Base-by-base conservation (phyloP, 30 jellyfish, hydroid and myxozoan genomes). In the Aurelia coerulea region DNA sequence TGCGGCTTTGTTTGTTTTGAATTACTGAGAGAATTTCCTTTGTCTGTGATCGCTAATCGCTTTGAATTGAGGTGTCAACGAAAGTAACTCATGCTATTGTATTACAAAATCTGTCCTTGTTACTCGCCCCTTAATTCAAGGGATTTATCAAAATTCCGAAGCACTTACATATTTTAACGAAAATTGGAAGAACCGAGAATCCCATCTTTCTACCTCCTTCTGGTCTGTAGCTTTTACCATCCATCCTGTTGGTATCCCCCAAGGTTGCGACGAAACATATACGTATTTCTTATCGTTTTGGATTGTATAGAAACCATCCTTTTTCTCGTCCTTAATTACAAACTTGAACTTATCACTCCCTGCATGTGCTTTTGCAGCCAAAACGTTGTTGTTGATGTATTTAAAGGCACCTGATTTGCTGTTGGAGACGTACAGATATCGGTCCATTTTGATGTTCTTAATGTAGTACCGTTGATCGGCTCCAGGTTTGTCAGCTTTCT, bases 221-320 rank as follows among this genome's bases (percentile, higher is more conserved):
- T 41, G 29, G 18, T 10, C 6, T 73, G 69, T 67, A 5, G 58
- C 33, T 17, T 73, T 73, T 17, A 73, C 68, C 11, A 73, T 17
- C 16, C 33, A 42, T 8, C 83, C 58, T 1, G 83, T 65, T 4
- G 83, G 83, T 42, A 14, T 73, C 0, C 83, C 83, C 16, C 33
- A 65, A n/a, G 33, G 19, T n/a, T 73, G 68, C 15, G 53, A 19
- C 19, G 83, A 73, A 16, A 73, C 83, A 42, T 73, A 73, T 17
- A 73, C 19, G 12, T 4, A 14, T 46, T 50, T 41, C 7, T 73
- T 17, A 7, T 23, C 33, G 62, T 50, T 73, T 17, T 52, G 49
- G 29, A 73, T 73, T 33, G 83, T 73, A 46, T 42, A 73, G 54
- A 73, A 49, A 42, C 83, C 83, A 73, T 73, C 83, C 13, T 53